These are phyloP conservation scores for Macrosiphum euphorbiae DNA, from an alignment of 2,888 invertebrate genomes.

Conservation along the genomic window DNA sequence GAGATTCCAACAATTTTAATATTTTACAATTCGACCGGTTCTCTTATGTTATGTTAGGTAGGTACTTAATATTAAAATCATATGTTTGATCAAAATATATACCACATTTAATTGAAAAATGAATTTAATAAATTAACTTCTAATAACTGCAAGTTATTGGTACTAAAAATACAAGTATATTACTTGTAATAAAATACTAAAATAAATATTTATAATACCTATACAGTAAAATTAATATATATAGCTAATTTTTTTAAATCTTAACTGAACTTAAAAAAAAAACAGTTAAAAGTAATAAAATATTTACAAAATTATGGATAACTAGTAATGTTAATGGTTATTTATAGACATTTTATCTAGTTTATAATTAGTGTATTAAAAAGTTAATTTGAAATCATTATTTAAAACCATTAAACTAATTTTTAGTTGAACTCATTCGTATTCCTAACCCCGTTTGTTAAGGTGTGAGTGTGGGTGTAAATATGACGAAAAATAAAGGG, in stretches of 20 bases:
- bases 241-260: not conserved
- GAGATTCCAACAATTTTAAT: conserved; percentile 6
- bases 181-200: not conserved
- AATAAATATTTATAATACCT: not conserved
- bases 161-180: not conserved
- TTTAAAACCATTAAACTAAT: not conserved
- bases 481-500: not conserved
- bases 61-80: conserved; percentile 9
- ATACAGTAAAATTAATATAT: not conserved
- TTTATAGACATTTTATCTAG: not conserved
- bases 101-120: not conserved
- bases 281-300: not conserved
- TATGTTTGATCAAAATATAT: not conserved
- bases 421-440: not conserved
- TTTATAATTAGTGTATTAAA: not conserved
- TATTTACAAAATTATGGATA: not conserved
- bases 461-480: not conserved
- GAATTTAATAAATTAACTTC: not conserved
- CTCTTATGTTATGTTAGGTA: not conserved
- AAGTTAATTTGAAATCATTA: not conserved
- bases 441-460: not conserved
- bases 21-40: not conserved
- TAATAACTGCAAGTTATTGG: not conserved
- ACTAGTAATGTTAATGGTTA: not conserved
- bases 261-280: not conserved